Evolutionary conservation across 2,113 vertebrate genomes (phyloP), one percentile per base, ranked within the genome.

Genomic region (Pseudorasbora parva): DNA sequence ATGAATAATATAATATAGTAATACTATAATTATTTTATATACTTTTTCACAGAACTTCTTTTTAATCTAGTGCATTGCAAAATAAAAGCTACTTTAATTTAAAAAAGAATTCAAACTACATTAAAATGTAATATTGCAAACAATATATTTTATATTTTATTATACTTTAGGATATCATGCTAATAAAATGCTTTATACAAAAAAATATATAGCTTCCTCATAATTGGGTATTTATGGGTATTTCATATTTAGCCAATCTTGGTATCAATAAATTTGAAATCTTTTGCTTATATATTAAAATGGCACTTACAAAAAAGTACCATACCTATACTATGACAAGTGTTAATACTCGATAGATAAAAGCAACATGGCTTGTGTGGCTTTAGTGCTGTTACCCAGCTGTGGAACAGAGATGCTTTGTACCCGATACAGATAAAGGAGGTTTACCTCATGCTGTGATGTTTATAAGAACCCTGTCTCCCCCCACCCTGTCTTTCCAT

Each of bases 301-400:
- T 8, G 3, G n/a, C 19, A 59, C 57, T 4, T 4, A 11, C 10
- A 59, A 19, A 54, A 51, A 54, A 54, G 49, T 54, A 51, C 49
- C 14, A 51, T 17, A 51, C 1, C 15, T 6, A 59, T 59, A 59
- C 21, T 59, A 59, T 56, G 7, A 21, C 2, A 1, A 57, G 19
- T 57, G 8, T 57, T 57, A 54, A 54, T 54, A 57, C 56, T n/a
- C n/a, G 37, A 71, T 23, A 11, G 23, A 73, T 27, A 73, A 27
- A 51, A 73, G 71, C 23, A 49, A 19, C 45, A 49, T 51, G 43
- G 71, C 71, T 49, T 57, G 51, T 77, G 54, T 77, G 37, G 37
- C 5, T 57, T 56, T 23, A 41, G 75, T 77, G 17, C 25, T 23
- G 51, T 59, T 77, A 56, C 30, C n/a, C 7, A 45, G 76, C 56